phyloP scores from a whole-genome alignment of 2,888 invertebrate species.

The Rhorus exstirpatorius region DNA sequence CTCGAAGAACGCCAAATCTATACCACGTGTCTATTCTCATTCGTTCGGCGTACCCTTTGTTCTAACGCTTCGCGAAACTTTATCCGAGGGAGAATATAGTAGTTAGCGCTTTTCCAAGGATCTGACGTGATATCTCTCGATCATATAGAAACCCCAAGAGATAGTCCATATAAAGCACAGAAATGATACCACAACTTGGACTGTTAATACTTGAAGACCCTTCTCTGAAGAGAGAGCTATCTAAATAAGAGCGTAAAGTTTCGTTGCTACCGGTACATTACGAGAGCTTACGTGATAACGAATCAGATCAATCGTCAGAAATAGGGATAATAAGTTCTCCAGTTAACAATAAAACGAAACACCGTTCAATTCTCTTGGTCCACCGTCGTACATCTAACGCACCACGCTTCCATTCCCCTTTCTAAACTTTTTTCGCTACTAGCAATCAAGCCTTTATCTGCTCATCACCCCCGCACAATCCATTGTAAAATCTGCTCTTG shows the following conservation, averaged over 20 bases:
- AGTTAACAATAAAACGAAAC: conserved; percentile 69
- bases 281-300: neutral
- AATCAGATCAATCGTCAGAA: conserved; percentile 10
- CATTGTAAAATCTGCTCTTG: conserved; percentile 39
- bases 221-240: conserved; percentile 4
- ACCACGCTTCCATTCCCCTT: conserved; percentile 17
- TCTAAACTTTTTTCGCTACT: conserved; percentile 49
- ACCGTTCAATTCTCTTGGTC: conserved; percentile 76
- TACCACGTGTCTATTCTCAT: conserved; percentile 39
- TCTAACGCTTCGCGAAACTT: conserved; percentile 24
- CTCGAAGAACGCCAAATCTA: conserved; percentile 38
- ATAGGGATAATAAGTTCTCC: conserved; percentile 28
- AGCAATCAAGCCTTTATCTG: conserved; percentile 79
- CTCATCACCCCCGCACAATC: conserved; percentile 37
- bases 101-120: conserved; percentile 29
- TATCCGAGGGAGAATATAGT: conserved; percentile 5
- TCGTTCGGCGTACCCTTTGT: conserved; percentile 36
- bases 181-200: neutral
- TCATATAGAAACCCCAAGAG: conserved; percentile 6
- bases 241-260: neutral
- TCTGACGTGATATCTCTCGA: conserved; percentile 9
- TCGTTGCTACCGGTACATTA: neutral
- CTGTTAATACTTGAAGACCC: neutral
- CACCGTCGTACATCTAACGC: conserved; percentile 70
- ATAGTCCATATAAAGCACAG: neutral